Conservation (phyloP, 2,113 vertebrate genomes). For the Spermophilus dauricus region DNA sequence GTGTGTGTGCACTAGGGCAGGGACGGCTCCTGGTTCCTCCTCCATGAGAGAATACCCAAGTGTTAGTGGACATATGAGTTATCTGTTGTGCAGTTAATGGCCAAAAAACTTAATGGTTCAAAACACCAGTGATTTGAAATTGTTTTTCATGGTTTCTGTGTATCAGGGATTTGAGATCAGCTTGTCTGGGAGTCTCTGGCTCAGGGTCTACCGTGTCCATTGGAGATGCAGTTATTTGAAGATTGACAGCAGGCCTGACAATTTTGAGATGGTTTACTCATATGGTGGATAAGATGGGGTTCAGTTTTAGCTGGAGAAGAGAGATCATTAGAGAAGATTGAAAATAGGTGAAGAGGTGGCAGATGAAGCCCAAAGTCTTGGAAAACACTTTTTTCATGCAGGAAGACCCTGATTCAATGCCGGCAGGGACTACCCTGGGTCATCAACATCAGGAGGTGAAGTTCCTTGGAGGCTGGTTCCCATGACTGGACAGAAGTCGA, state of each 20-base stretch:
- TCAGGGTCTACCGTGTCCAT: neutral
- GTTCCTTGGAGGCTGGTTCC: neutral
- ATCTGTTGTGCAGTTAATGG: neutral
- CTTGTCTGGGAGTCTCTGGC: neutral
- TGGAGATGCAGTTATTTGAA: neutral
- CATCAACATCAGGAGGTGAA: neutral
- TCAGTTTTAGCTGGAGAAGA: neutral
- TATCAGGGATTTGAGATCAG: neutral
- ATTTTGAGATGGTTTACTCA: neutral
- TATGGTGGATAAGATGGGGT: neutral
- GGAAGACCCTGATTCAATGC: no score
- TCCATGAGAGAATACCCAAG: neutral
- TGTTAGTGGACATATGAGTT: neutral
- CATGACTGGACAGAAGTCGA: neutral
- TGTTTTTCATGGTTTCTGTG: neutral
- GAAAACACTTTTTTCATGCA: neutral
- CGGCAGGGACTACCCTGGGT: neutral
- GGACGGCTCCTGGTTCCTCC: neutral
- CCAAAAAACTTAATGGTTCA: neutral
- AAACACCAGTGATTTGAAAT: neutral
- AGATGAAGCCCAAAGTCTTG: neutral
- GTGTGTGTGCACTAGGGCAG: neutral
- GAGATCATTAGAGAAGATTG: no score
- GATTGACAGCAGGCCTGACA: neutral
- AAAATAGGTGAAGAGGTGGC: no score